Conservation (phyloP, 2,797 vertebrate species). For the Pampus argenteus region DNA sequence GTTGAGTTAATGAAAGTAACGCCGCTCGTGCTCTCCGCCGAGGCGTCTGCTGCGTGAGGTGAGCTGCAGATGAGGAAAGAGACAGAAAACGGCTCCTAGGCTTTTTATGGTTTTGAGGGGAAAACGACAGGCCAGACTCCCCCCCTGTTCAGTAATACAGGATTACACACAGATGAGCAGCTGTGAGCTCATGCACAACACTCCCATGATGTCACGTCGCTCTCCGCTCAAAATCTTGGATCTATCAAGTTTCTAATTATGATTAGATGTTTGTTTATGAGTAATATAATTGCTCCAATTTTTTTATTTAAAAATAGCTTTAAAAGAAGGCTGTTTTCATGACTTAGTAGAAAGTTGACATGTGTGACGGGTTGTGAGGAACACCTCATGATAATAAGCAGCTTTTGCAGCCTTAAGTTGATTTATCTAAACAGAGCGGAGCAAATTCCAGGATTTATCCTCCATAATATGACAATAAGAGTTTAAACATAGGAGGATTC, state of each 20-base stretch:
- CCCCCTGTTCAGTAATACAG: slow-evolving; percentile 1
- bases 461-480: slow-evolving; percentile 34
- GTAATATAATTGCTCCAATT: too few species aligned
- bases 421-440: slow-evolving; percentile 37
- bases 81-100: slow-evolving; percentile 41
- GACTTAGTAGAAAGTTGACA: not conserved
- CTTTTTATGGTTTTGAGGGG: slow-evolving; percentile 20
- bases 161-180: slow-evolving; percentile 29
- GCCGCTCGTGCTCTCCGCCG: slow-evolving; percentile 13
- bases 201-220: slow-evolving; percentile 26
- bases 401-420: slow-evolving; percentile 25
- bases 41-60: slow-evolving; percentile 19
- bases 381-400: slow-evolving; percentile 34
- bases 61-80: slow-evolving; percentile 20
- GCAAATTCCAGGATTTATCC: slow-evolving; percentile 36
- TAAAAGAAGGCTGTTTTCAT: not conserved
- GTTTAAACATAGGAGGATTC: slow-evolving; percentile 32
- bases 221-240: not conserved
- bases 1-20: slow-evolving; percentile 53
- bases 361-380: not conserved
- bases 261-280: not conserved
- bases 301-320: not conserved
- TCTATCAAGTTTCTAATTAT: not conserved
- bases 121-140: slow-evolving; percentile 3
- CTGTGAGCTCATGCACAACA: slow-evolving; percentile 13